phyloP scores from a whole-genome alignment of 2,113 vertebrate genomes.

The Leucoraja erinaceus region DNA sequence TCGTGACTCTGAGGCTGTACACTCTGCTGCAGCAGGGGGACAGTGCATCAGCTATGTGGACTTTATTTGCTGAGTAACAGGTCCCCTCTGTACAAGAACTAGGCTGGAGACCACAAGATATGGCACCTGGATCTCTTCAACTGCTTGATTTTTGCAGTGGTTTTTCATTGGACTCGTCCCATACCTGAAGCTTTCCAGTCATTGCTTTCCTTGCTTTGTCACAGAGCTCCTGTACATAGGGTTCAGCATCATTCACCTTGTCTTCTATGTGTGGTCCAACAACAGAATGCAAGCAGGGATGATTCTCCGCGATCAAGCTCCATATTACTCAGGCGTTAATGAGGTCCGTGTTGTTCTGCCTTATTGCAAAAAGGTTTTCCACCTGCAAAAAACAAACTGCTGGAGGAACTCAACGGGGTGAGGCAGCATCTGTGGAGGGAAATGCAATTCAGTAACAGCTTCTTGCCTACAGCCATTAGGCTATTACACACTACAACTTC shows the following conservation, averaged over 20 bases:
- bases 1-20: background rate
- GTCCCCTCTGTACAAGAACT: background rate
- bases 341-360: background rate
- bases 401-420: too few relatives aligned
- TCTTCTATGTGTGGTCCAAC: background rate
- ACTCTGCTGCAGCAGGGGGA: background rate
- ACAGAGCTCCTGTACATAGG: background rate
- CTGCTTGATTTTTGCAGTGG: background rate
- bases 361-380: background rate
- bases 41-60: background rate
- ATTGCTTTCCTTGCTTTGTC: background rate
- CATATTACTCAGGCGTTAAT: background rate
- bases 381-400: too few relatives aligned
- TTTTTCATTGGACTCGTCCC: background rate
- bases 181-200: background rate
- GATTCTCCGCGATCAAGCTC: background rate
- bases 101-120: background rate
- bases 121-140: background rate
- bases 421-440: too few relatives aligned
- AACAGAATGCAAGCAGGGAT: background rate
- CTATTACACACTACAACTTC: too few relatives aligned
- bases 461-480: too few relatives aligned
- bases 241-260: background rate
- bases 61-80: background rate
- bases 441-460: too few relatives aligned